Evolutionary conservation across 2,113 vertebrate genomes (phyloP).

Genomic region (Callipepla californica): DNA sequence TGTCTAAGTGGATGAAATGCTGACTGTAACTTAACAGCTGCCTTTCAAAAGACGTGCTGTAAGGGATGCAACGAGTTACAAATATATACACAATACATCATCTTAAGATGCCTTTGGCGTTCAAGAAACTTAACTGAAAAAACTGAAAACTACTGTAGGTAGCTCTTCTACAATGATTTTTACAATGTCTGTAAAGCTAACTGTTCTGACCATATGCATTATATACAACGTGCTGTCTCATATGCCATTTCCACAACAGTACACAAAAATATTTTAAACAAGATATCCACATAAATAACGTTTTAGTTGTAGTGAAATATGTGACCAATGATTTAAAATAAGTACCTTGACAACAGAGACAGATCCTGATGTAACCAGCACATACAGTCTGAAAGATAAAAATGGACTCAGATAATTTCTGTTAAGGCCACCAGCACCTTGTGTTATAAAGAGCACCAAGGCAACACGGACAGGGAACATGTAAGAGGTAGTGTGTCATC

Average conservation of each 20-base stretch:
- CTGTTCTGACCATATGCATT: slow-evolving; percentile 76
- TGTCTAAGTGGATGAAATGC: slow-evolving; percentile 64
- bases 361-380: slow-evolving; percentile 94
- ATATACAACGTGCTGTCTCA: slow-evolving; percentile 77
- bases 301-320: slow-evolving; percentile 76
- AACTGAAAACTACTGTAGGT: slow-evolving; percentile 61
- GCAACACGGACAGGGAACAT: slow-evolving; percentile 79
- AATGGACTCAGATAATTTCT: slow-evolving; percentile 65
- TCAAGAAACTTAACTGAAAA: slow-evolving; percentile 71
- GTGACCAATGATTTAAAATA: slow-evolving; percentile 82
- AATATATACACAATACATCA: slow-evolving; percentile 90
- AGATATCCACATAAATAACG: slow-evolving; percentile 93
- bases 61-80: slow-evolving; percentile 77
- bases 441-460: slow-evolving; percentile 75
- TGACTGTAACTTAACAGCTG: slow-evolving; percentile 81
- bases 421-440: slow-evolving; percentile 81
- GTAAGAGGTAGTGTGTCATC: slow-evolving; percentile 95
- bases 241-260: slow-evolving; percentile 77
- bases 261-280: slow-evolving; percentile 77
- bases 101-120: slow-evolving; percentile 75
- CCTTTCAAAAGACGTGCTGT: slow-evolving; percentile 70
- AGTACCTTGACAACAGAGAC: slow-evolving; percentile 84
- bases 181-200: slow-evolving; percentile 69
- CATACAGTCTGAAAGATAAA: slow-evolving; percentile 85
- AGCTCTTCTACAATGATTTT: slow-evolving; percentile 73